These are phyloP conservation scores for Pterobdella sp. DNA, from an alignment of 2,888 invertebrate genomes.

Conservation along the genomic window DNA sequence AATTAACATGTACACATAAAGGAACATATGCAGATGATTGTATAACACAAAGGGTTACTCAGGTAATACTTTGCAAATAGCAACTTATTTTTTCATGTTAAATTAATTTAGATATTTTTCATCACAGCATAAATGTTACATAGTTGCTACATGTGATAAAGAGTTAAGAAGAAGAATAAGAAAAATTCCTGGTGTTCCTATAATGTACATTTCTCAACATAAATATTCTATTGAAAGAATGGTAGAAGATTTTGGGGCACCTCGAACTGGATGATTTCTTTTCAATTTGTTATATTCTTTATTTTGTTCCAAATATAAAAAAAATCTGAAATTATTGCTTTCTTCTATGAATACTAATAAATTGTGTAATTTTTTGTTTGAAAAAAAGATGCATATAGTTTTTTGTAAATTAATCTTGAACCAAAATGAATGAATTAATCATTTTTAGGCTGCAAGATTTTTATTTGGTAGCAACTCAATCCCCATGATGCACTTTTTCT, in stretches of 20 bases:
- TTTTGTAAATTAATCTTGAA: no score
- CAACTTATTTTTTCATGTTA: neutral
- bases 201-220: slow-evolving; percentile 83
- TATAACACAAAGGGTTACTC: slow-evolving; percentile 83
- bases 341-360: no score
- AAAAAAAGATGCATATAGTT: no score
- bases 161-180: slow-evolving; percentile 87
- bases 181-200: slow-evolving; percentile 96
- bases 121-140: slow-evolving; percentile 89
- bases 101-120: slow-evolving; percentile 27
- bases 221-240: slow-evolving; percentile 83
- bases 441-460: no score
- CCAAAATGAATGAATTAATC: no score
- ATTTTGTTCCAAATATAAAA: no score
- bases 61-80: slow-evolving; percentile 53
- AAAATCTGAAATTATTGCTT: no score
- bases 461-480: no score
- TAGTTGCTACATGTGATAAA: slow-evolving; percentile 97
- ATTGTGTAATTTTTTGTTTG: no score
- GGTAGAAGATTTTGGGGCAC: slow-evolving; percentile 97
- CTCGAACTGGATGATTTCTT: slow-evolving; percentile 51
- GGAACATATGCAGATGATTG: slow-evolving; percentile 99
- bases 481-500: no score
- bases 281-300: no score
- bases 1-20: slow-evolving; percentile 85